Conservation (phyloP, 2,888 invertebrate genomes). For the Sphinx pinastri region DNA sequence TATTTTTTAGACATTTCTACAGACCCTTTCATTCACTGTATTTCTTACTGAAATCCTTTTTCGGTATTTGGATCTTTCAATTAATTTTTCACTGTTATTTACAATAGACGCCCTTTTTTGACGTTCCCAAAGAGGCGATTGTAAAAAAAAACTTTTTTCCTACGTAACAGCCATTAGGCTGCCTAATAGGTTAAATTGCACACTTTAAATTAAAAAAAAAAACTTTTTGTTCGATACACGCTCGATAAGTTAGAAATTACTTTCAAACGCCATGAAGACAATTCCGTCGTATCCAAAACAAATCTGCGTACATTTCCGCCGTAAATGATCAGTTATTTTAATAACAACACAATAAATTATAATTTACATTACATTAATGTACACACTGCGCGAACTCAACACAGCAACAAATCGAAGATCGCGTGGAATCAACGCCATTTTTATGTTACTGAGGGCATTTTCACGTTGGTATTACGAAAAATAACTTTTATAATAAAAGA, state of each 20-base stretch:
- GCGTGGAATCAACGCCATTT: conserved; percentile 7
- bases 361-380: conserved; percentile 17
- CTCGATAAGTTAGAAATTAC: not conserved
- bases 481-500: too few species aligned
- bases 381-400: not conserved
- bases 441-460: not conserved
- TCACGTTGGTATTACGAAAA: not conserved
- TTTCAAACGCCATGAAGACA: not conserved
- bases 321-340: not conserved
- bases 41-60: not conserved
- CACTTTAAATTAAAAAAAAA: not conserved
- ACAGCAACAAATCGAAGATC: conserved; percentile 1
- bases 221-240: not conserved
- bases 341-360: conserved; percentile 14
- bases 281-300: not conserved
- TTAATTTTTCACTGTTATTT: not conserved
- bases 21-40: not conserved
- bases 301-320: not conserved
- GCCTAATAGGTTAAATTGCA: not conserved
- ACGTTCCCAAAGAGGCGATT: not conserved
- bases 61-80: not conserved
- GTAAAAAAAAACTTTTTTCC: not conserved
- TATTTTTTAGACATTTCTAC: not conserved
- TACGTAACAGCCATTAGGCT: not conserved
- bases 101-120: not conserved